Evolutionary conservation across 2,797 vertebrate species (phyloP).

Genomic region (Cryptoblepharus egeriae): DNA sequence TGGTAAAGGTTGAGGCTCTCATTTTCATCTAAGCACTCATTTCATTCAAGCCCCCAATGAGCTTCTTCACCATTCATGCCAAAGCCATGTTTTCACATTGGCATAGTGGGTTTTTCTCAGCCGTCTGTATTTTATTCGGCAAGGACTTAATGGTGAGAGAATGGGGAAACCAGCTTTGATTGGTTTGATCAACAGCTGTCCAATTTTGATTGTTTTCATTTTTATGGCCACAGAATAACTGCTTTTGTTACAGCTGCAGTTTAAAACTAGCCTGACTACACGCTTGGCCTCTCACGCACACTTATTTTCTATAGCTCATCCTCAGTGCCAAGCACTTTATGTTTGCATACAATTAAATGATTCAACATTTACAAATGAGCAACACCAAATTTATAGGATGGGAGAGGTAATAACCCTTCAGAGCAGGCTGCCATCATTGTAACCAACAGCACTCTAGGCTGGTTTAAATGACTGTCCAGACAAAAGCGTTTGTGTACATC

Average conservation of each 20-base stretch:
- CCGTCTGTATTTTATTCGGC: neutral
- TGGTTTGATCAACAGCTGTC: neutral
- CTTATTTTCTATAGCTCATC: slow-evolving; percentile 6
- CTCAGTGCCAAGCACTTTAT: neutral
- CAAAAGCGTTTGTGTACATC: neutral
- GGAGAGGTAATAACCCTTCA: neutral
- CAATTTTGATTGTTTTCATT: neutral
- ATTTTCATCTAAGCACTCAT: neutral
- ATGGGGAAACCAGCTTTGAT: neutral
- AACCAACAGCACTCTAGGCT: neutral
- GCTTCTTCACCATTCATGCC: neutral
- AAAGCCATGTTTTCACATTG: neutral
- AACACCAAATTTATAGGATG: neutral
- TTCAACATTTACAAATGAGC: neutral
- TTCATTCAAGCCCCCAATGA: neutral
- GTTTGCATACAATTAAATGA: neutral
- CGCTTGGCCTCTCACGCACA: neutral
- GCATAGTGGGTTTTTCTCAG: neutral
- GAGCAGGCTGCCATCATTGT: neutral
- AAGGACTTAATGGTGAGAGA: neutral
- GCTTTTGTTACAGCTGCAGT: neutral
- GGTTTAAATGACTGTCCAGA: slow-evolving; percentile 13
- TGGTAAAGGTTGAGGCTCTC: neutral
- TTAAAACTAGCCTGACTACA: neutral
- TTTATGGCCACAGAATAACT: slow-evolving; percentile 2